Evolutionary conservation across 2,888 invertebrate species (phyloP), one percentile per base, ranked within the genome.

Genomic region (Notocelia uddmanniana): DNA sequence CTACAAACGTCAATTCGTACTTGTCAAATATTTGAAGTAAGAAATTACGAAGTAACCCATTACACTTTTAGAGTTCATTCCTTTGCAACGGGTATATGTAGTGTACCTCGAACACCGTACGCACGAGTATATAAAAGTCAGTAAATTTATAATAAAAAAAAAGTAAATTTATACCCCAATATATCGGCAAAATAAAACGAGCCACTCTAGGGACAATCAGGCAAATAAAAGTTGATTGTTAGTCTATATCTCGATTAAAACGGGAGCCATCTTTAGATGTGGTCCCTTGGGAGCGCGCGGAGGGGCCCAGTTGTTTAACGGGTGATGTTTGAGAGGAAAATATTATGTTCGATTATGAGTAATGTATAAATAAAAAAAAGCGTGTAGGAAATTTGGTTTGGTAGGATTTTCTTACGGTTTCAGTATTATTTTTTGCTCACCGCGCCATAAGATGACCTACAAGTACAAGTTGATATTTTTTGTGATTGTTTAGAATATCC

Each of bases 221-320:
- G 66, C 66, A 71, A 71, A 71, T 67, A 71, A 67, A 60, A 71
- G 60, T 55, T 54, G 59, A 71, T 71, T 71, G 71, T 71, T 60
- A 34, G 60, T 66, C 71, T 64, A 70, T 70, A 58, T 64, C 64
- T 41, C 71, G 66, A 71, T 71, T 71, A 71, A 66, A 71, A 71
- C 66, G 71, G 71, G 64, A 59, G 21, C 60, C 10, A 55, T 64
- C 45, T 58, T 58, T 15, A 55, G 57, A 50, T 41, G n/a, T 10
- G 41, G 18, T n/a, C 41, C 48, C 57, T 9, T 5, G 63, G 63
- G 45, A 11, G 23, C 45, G 63, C 50, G 18, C 19, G 19, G 31
- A 60, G 59, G 41, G 71, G 31, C 60, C 31, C 26, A 13, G 1
- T 50, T 52, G 63, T 63, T 37, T 37, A 64, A 64, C 64, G 19